Evolutionary conservation across 2,888 invertebrate genomes (phyloP).

Genomic region (Ernsta delagoae): DNA sequence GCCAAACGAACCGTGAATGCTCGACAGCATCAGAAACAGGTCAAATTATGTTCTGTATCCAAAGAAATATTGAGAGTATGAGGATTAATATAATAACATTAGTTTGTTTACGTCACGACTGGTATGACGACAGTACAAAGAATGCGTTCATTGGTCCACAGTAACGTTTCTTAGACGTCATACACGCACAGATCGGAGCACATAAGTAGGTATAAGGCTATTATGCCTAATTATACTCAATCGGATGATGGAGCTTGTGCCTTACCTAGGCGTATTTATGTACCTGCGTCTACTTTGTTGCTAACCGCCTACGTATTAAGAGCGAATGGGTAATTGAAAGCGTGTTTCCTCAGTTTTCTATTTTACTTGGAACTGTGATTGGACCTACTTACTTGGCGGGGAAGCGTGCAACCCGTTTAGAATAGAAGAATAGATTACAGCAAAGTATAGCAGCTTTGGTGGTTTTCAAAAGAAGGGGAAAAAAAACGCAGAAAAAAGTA

Average conservation of each 20-base stretch:
- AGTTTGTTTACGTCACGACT: slow-evolving; percentile 22
- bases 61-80: slow-evolving; percentile 11
- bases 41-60: slow-evolving; percentile 14
- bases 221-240: slow-evolving; percentile 32
- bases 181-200: slow-evolving; percentile 8
- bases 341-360: slow-evolving; percentile 17
- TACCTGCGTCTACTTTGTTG: slow-evolving; percentile 11
- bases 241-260: slow-evolving; percentile 9
- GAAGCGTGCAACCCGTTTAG: background rate
- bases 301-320: background rate
- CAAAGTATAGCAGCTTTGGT: background rate
- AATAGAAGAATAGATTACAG: slow-evolving; percentile 2
- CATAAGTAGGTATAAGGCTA: slow-evolving; percentile 14
- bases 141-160: slow-evolving; percentile 30
- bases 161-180: slow-evolving; percentile 10
- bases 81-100: background rate
- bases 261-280: background rate
- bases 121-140: slow-evolving; percentile 28
- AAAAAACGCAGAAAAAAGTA: background rate
- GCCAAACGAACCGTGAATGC: too few species aligned
- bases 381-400: background rate
- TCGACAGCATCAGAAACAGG: background rate
- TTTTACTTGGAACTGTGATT: slow-evolving; percentile 7
- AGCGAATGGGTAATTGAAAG: slow-evolving; percentile 5
- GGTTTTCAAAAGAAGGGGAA: background rate